Base-by-base conservation (phyloP, 2,888 invertebrate species). In the Psylliodes chrysocephalus region DNA sequence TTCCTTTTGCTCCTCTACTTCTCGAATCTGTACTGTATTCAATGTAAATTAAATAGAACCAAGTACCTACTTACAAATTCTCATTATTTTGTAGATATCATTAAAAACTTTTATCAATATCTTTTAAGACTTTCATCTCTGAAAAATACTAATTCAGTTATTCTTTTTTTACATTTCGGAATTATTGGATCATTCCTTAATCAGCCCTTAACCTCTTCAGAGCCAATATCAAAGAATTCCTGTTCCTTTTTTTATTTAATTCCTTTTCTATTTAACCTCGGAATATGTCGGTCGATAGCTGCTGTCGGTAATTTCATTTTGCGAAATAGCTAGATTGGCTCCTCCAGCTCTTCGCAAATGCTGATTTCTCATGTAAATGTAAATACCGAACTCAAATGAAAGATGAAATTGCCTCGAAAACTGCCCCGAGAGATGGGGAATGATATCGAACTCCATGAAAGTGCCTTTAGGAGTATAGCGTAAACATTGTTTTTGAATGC, bases 321-420 rank as follows among this genome's bases (percentile, higher is more conserved):
- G 42, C 55, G 51, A 52, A 64, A 64, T 68, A 64, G 66, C 62
- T 63, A 68, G 30, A 68, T 68, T 68, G 68, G 68, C 68, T 68
- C 25, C 59, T 56, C 60, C 52, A 55, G 64, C 60, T 63, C 28
- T 17, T 49, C 51, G 62, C 61, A 35, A 63, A 67, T 56, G 54
- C 60, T 65, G 67, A 69, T 67, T 66, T 51, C 64, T 57, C 60
- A 59, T 66, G 66, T 59, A 65, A 69, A 69, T 64, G 60, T 64
- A 60, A 64, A 64, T 64, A 64, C 59, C 66, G 57, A 52, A 59
- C 66, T 62, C 64, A 63, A 63, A 67, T 66, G 67, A 66, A 63
- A 69, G 66, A 69, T 69, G 67, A 66, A 69, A 69, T 69, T 69
- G 69, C 62, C 59, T 60, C 52, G 49, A 65, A 66, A 51, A 55